A percentile compares a stretch with the other conserved stretches of the same genome.
Evolutionary conservation across 2,888 invertebrate genomes (phyloP).

Genomic region (Campoletis raptor): DNA sequence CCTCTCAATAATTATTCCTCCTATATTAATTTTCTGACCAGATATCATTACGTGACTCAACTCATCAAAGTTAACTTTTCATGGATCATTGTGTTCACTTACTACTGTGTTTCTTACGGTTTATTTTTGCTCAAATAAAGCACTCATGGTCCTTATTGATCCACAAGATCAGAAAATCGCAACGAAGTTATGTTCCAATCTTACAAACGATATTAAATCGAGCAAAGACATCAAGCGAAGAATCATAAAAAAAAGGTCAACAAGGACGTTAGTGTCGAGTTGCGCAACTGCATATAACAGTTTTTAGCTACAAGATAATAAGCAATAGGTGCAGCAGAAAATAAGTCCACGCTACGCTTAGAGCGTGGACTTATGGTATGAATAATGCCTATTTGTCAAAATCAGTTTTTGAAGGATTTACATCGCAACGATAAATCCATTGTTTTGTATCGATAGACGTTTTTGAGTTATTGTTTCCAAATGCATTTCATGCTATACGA

Average conservation of each 20-base stretch:
- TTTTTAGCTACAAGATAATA: slow-evolving; percentile 11
- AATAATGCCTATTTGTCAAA: slow-evolving; percentile 15
- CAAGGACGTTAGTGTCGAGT: slow-evolving; percentile 38
- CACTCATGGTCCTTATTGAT: neutral
- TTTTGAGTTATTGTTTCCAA: neutral
- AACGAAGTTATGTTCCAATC: neutral
- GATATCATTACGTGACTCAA: neutral
- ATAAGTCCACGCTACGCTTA: neutral
- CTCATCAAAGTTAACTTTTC: neutral
- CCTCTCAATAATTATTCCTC: neutral
- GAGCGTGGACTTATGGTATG: slow-evolving; percentile 6
- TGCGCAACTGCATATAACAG: neutral
- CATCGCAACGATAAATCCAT: slow-evolving; percentile 29
- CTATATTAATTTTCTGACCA: neutral
- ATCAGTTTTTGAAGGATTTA: slow-evolving; percentile 53
- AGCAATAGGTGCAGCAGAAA: slow-evolving; percentile 28
- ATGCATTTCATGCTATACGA: neutral
- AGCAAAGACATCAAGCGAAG: neutral
- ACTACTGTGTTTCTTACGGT: neutral
- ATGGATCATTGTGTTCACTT: slow-evolving; percentile 14
- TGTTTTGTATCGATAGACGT: slow-evolving; percentile 9
- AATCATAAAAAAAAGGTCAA: slow-evolving; percentile 44
- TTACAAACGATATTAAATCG: neutral
- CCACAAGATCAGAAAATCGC: slow-evolving; percentile 20
- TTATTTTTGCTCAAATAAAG: neutral